phyloP scores from a whole-genome alignment of 2,888 invertebrate genomes.

The Mythimna impura region DNA sequence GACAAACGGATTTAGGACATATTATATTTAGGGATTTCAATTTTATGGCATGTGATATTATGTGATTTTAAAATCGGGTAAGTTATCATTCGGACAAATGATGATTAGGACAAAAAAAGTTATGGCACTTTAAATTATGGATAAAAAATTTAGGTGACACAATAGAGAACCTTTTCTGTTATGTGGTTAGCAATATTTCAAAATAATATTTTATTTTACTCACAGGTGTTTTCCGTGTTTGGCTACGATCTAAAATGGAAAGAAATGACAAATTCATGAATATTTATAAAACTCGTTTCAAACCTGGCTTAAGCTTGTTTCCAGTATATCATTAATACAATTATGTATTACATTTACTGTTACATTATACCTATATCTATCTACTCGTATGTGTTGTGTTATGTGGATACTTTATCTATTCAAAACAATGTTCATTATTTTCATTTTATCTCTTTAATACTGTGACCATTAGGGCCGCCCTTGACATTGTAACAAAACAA shows the following conservation, averaged over 20 bases:
- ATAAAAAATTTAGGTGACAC: too few relatives aligned
- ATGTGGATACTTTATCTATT: too few relatives aligned
- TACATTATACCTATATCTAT: background rate
- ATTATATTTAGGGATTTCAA: too few relatives aligned
- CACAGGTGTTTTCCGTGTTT: background rate
- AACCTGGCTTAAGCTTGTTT: background rate
- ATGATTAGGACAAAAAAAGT: too few relatives aligned
- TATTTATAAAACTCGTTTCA: conserved; percentile 2
- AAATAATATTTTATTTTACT: background rate
- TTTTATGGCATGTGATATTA: too few relatives aligned
- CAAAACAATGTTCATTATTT: background rate
- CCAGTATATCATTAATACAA: background rate
- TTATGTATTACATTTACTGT: background rate
- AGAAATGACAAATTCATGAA: background rate
- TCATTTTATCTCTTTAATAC: background rate
- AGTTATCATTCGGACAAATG: too few relatives aligned
- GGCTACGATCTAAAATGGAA: background rate
- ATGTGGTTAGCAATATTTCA: conserved; percentile 6
- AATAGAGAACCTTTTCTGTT: too few relatives aligned
- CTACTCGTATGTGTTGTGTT: background rate
- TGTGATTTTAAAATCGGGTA: too few relatives aligned
- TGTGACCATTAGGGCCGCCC: too few relatives aligned
- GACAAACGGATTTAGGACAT: too few relatives aligned
- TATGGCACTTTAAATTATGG: too few relatives aligned
- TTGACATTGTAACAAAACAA: too few relatives aligned